Base-by-base conservation (phyloP, 2,113 vertebrate genomes). In the Perca fluviatilis region DNA sequence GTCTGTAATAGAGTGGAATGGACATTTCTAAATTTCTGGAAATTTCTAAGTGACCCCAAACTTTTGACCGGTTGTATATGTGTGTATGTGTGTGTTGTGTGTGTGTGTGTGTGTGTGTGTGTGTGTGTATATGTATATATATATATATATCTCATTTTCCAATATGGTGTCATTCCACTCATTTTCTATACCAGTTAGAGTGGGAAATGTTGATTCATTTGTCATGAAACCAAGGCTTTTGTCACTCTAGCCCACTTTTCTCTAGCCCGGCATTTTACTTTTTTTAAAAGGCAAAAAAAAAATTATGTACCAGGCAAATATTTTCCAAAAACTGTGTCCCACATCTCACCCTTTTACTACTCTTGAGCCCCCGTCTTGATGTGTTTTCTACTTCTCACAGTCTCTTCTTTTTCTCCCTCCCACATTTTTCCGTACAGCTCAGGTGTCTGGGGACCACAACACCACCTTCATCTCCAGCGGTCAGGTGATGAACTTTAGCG, bases 401-500 rank as follows among this genome's bases (percentile, higher is more conserved):
- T 30, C 30, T 58, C 12, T 18, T 65, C 12, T 21, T 63, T 57
- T n/a, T 23, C 60, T 58, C 50, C 25, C 2, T 63, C 47, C 18
- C 3, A 3, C 23, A 9, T 19, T 50, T 43, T 10, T 58, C 40
- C 16, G 0, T 80, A 51, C 87, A 99, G 98, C 97, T 92, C 97
- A 96, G 84, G 97, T 99, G 94, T 97, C 97, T 33, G 98, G 98
- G 85, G 98, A 97, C 95, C 95, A 97, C 92, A 99, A 98, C 95
- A 98, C 97, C 90, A 99, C 98, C 71, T 99, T 99, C 88, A 98
- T 99, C 90, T 99, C 98, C 92, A 98, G 96, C n/a, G 98, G 98
- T 73, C 97, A 99, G 95, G 98, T 99, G 91, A 99, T 99, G 98
- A 99, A 99, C 94, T 98, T 99, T 94, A 98, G 97, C 76, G 97